phyloP scores from a whole-genome alignment of 2,113 vertebrate genomes.

The Galemys pyrenaicus region DNA sequence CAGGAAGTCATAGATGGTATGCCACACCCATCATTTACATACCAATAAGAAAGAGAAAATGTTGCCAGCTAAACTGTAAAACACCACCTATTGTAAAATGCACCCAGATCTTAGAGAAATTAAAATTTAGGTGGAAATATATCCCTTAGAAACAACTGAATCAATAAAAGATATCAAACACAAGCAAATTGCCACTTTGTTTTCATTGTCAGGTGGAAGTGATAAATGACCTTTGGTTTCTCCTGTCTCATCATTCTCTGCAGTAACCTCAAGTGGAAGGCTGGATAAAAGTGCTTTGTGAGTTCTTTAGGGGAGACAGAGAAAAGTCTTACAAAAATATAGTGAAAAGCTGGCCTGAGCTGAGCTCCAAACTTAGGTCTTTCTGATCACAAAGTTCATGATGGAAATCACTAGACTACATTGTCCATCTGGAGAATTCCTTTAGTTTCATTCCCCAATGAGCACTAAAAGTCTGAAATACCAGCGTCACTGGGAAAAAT shows the following conservation, averaged over 20 bases:
- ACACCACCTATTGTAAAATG: not conserved
- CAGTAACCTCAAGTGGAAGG: not conserved
- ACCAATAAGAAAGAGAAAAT: conserved; percentile 12
- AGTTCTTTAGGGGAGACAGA: not conserved
- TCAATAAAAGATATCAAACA: not conserved
- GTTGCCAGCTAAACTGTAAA: not conserved
- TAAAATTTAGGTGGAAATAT: not conserved
- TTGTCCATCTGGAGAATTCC: not conserved
- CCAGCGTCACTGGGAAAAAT: not conserved
- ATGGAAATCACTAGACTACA: not conserved
- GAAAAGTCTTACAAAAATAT: not conserved
- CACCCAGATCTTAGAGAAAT: not conserved
- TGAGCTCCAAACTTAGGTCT: not conserved
- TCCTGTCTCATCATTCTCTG: not conserved
- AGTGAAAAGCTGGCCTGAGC: not conserved
- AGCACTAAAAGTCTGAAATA: not conserved
- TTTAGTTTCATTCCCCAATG: not conserved
- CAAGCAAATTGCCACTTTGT: not conserved
- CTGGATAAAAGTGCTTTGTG: not conserved
- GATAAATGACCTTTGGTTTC: not conserved
- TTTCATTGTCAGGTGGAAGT: not conserved
- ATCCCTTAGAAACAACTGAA: not conserved
- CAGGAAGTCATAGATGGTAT: not conserved
- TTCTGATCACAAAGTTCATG: not conserved
- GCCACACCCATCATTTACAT: not conserved